Conservation (phyloP, 2,113 vertebrate species). For the Lontra canadensis region DNA sequence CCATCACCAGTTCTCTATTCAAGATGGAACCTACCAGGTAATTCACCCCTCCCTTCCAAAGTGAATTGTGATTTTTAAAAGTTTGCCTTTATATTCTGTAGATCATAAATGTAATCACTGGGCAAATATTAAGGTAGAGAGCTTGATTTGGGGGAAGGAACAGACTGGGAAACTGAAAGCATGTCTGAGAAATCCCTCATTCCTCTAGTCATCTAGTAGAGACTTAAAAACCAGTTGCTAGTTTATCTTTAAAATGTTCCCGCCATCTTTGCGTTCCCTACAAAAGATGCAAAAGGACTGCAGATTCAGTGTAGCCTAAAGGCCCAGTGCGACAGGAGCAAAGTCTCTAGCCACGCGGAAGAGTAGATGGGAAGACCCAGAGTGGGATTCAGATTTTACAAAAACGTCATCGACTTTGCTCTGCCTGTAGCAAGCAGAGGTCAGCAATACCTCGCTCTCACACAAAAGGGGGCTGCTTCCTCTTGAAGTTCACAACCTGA, state of each 20-base stretch:
- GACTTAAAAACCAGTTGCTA: slow-evolving; percentile 14
- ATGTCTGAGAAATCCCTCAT: background rate
- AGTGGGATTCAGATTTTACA: slow-evolving; percentile 31
- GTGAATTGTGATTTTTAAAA: slow-evolving; percentile 57
- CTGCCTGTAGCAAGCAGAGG: slow-evolving; percentile 1
- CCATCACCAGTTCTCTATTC: background rate
- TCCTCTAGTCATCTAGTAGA: slow-evolving; percentile 16
- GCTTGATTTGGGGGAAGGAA: slow-evolving; percentile 18
- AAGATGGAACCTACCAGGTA: background rate
- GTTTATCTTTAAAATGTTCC: slow-evolving; percentile 10
- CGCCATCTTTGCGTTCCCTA: background rate
- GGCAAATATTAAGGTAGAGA: slow-evolving; percentile 24
- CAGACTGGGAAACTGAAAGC: slow-evolving; percentile 16
- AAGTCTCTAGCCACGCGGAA: background rate
- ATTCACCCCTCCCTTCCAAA: slow-evolving; percentile 55
- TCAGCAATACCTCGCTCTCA: background rate
- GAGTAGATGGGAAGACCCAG: background rate
- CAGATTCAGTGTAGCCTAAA: background rate
- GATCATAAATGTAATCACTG: background rate
- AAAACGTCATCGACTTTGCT: background rate
- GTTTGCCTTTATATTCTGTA: slow-evolving; percentile 35
- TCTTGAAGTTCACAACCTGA: background rate
- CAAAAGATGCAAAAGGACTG: background rate
- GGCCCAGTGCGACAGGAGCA: background rate
- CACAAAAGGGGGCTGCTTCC: background rate